Conservation (phyloP, 2,113 vertebrate species). For the Alexandromys fortis region DNA sequence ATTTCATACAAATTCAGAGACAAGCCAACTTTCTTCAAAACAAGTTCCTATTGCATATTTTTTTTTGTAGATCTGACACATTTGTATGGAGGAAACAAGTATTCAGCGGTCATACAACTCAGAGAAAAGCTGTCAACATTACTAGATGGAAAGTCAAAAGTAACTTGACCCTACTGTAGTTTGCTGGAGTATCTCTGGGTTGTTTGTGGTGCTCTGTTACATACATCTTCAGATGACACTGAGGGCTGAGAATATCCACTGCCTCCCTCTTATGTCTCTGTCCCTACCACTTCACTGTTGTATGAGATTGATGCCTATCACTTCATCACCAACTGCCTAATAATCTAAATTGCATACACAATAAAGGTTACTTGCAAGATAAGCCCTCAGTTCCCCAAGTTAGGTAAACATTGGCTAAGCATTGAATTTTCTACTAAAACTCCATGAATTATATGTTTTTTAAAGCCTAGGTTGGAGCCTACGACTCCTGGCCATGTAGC, state of each 20-base stretch:
- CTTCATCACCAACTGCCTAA: neutral
- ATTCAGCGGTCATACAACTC: neutral
- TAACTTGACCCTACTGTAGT: neutral
- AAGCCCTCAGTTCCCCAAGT: neutral
- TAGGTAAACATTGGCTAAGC: neutral
- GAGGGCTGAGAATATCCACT: neutral
- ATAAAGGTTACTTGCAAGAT: neutral
- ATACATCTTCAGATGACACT: neutral
- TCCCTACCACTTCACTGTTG: neutral
- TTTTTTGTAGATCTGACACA: neutral
- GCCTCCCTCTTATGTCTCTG: neutral
- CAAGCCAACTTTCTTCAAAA: neutral
- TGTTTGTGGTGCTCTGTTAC: too few relatives aligned
- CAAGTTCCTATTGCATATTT: neutral
- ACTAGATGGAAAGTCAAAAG: neutral
- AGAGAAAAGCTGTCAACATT: neutral
- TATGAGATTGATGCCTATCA: too few relatives aligned
- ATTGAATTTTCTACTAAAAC: neutral
- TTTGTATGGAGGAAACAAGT: neutral
- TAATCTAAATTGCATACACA: neutral
- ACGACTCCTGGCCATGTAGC: too few relatives aligned
- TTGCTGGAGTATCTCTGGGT: neutral
- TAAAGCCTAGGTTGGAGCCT: neutral
- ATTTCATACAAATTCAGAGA: constrained; percentile 1
- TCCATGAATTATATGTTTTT: neutral